Percentiles rank a stretch among this genome's conserved stretches.
Conservation (phyloP, 2,888 invertebrate species). For the Volucella bombylans region DNA sequence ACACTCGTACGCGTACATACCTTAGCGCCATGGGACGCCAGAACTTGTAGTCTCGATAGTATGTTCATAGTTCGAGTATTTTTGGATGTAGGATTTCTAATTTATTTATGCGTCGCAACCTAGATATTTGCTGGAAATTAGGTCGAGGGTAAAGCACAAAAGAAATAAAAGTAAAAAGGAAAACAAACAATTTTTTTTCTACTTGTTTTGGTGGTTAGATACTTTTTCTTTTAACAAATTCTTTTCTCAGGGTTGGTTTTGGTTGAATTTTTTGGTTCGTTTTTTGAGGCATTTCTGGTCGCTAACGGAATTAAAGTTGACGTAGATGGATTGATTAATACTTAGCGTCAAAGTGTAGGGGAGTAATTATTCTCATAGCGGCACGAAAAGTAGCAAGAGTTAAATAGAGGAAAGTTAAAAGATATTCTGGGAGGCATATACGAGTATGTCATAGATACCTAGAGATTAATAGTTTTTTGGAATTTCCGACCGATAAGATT, state of each 20-base stretch:
- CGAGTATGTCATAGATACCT: background rate
- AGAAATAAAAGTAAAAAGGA: background rate
- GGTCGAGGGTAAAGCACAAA: slow-evolving; percentile 46
- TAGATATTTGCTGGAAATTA: slow-evolving; percentile 48
- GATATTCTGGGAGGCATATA: background rate
- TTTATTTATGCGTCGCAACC: slow-evolving; percentile 35
- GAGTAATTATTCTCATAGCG: slow-evolving; percentile 8
- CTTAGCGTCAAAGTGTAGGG: background rate
- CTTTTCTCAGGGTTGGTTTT: slow-evolving; percentile 5
- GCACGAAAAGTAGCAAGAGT: background rate
- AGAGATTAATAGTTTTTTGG: background rate
- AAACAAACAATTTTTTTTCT: background rate
- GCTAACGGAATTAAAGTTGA: slow-evolving; percentile 18
- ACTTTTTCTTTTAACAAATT: background rate
- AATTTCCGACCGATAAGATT: no score
- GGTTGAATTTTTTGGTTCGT: background rate
- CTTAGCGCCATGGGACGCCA: slow-evolving; percentile 11
- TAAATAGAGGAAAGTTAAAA: background rate
- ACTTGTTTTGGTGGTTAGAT: background rate
- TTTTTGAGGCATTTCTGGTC: background rate
- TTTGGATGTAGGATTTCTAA: background rate
- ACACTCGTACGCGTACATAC: background rate
- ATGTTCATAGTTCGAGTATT: slow-evolving; percentile 6
- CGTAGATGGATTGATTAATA: slow-evolving; percentile 40
- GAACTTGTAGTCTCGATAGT: background rate